Evolutionary conservation across 2,797 vertebrate species (phyloP).

Genomic region (Gymnopithys bicolor): DNA sequence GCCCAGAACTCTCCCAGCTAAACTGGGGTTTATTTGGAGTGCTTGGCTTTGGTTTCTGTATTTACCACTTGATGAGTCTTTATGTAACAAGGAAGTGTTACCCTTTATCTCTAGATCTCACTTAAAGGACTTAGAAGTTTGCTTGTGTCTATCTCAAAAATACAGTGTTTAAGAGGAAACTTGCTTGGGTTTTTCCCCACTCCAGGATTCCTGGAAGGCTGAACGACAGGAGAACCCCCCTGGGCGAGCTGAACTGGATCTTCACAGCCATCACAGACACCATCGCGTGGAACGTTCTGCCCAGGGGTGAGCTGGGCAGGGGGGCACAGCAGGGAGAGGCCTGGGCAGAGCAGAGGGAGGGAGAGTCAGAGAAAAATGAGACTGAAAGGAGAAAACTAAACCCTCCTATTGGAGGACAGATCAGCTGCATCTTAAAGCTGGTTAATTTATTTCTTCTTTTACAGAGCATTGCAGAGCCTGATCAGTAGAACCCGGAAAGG

Average conservation of each 20-base stretch:
- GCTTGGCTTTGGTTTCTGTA: not conserved
- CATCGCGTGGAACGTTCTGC: constrained; percentile 97
- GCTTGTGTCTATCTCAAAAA: not conserved
- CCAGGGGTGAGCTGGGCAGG: constrained; percentile 83
- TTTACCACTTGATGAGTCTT: not conserved
- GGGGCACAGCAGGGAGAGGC: not conserved
- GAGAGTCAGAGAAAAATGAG: not conserved
- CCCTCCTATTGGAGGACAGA: not conserved
- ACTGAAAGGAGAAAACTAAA: not conserved
- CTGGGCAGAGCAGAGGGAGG: not conserved
- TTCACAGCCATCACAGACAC: constrained; percentile 99
- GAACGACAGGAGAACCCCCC: constrained; percentile 95
- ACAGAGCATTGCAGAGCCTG: not conserved
- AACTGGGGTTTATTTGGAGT: not conserved
- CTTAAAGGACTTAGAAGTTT: not conserved
- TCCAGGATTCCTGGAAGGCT: constrained; percentile 95
- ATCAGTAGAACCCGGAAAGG: not conserved
- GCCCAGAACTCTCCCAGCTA: not conserved
- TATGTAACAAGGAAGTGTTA: not conserved
- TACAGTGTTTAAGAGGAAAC: accelerated
- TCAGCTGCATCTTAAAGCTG: not conserved
- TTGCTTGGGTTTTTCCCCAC: not conserved
- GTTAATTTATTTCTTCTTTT: not conserved
- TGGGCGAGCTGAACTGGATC: constrained; percentile 99
- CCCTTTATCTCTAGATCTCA: not conserved